These are phyloP conservation scores for Leptopilina syphax DNA, from an alignment of 2,888 invertebrate species.

Conservation along the genomic window DNA sequence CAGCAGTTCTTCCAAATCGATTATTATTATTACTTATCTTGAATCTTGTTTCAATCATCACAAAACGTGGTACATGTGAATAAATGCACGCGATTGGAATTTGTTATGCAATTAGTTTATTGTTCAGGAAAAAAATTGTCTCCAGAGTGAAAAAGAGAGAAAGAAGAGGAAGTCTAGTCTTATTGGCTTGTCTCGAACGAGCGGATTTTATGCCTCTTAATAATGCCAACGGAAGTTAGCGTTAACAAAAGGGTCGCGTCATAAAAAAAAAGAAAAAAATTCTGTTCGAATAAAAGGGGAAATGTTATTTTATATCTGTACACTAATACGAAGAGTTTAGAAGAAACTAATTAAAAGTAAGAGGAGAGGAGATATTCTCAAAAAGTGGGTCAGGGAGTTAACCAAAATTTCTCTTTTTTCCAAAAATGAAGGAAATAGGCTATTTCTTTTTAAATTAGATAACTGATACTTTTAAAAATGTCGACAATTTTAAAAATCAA, in stretches of 20 bases:
- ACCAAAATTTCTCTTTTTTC: no score
- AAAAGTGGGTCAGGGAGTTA: no score
- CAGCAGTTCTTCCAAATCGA: slow-evolving; percentile 16
- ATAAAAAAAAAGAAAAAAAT: not conserved
- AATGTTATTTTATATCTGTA: no score
- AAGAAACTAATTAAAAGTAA: no score
- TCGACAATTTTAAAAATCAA: no score
- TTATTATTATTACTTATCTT: slow-evolving; percentile 25
- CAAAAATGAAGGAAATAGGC: no score
- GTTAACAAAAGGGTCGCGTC: not conserved
- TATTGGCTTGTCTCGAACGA: slow-evolving; percentile 1
- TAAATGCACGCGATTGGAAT: slow-evolving; percentile 21
- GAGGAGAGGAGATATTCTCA: no score
- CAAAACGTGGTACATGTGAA: slow-evolving; percentile 13
- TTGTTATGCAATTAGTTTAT: slow-evolving; percentile 29
- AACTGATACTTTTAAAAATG: no score
- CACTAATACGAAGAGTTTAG: not conserved
- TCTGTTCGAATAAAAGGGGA: not conserved
- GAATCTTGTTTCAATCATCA: slow-evolving; percentile 2
- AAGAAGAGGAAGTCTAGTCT: slow-evolving; percentile 26
- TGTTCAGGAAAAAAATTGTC: not conserved
- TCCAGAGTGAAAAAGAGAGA: not conserved
- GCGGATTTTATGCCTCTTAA: slow-evolving; percentile 9
- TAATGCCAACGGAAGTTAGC: not conserved
- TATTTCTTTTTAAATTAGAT: no score